Evolutionary conservation across 2,113 vertebrate species (phyloP), one percentile per base, ranked within the genome.

Genomic region (Ibidorhyncha struthersii): DNA sequence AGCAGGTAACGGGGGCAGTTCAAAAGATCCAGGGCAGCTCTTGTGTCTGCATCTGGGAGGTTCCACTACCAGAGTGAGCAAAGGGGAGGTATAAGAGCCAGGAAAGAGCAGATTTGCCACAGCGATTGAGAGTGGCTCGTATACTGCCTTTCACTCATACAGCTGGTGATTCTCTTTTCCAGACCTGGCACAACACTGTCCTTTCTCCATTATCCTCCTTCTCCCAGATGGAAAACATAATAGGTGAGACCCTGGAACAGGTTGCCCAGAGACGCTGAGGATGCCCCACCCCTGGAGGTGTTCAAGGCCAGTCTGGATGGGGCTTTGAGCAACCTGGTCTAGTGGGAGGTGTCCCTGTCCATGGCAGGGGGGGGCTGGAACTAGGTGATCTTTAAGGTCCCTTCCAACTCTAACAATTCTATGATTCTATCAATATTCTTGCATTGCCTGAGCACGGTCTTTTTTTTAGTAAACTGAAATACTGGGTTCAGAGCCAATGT

Each of bases 381-480:
- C 41, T 32, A 23, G 41, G 9, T 66, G 63, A 66, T 34, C 16
- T 45, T 66, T 66, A 34, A 66, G 41, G 41, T 45, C 41, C 41
- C 41, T 66, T 43, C 29, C 41, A 45, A 45, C 41, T 15, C 40
- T 14, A 43, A 22, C 63, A 29, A 34, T 58, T 34, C 55, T 58
- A 21, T n/a, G 40, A 66, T 34, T 45, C 63, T 66, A 95, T 93
- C 92, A 94, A 84, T 82, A 63, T 89, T 96, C 29, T 4, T 89
- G 86, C 89, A 96, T 81, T 96, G 73, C 19, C 83, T 85, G 82
- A 94, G 78, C 71, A 55, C 25, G 13, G 70, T 77, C 29, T 59
- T 26, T 80, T 95, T 94, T 94, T 91, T 79, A 81, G 49, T 89
- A 94, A 81, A 87, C 36, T 85, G 78, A 81, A 96, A 77, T 71